Conservation (phyloP, 2,797 vertebrate genomes). For the Anabas testudineus region DNA sequence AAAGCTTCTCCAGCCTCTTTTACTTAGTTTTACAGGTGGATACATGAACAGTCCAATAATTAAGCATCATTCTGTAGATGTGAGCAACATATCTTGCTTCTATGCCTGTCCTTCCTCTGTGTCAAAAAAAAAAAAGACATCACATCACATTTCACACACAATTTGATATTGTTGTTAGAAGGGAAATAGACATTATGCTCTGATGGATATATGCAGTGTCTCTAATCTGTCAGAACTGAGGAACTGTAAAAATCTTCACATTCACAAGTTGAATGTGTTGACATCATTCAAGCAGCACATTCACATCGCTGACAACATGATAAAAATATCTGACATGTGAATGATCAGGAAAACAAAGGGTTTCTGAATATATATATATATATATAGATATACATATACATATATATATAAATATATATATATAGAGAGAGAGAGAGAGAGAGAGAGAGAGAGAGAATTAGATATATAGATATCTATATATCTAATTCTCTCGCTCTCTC, state of each 20-base stretch:
- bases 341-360: slow-evolving; percentile 41
- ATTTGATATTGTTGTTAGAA: slow-evolving; percentile 15
- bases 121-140: slow-evolving; percentile 7
- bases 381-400: no score
- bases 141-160: slow-evolving; percentile 6
- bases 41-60: background rate
- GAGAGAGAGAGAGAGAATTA: no score
- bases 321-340: slow-evolving; percentile 51
- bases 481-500: no score
- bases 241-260: slow-evolving; percentile 51
- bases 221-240: slow-evolving; percentile 29
- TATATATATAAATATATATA: no score
- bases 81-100: background rate
- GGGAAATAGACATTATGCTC: background rate
- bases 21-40: background rate
- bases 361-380: slow-evolving; percentile 11
- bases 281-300: slow-evolving; percentile 39
- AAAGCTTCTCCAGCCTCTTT: no score
- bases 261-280: slow-evolving; percentile 55
- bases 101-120: background rate
- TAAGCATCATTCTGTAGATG: no score
- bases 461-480: no score
- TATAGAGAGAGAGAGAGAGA: no score
- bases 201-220: slow-evolving; percentile 19
- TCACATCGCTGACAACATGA: slow-evolving; percentile 51